Conservation (phyloP, 1,140 invertebrate genomes). For the Hyphantria cunea region DNA sequence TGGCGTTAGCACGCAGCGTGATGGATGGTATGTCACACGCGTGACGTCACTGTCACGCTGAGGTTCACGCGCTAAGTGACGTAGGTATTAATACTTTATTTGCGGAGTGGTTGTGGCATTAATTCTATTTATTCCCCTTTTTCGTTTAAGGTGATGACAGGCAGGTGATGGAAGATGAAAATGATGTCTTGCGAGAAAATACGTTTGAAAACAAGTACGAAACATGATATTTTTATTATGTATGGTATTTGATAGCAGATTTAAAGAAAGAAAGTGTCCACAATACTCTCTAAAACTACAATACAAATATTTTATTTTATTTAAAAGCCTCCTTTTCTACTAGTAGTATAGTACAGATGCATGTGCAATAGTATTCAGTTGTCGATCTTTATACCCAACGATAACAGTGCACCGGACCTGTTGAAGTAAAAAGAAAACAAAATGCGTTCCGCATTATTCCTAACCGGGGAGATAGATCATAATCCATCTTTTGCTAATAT, state of each 20-base stretch:
- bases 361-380: too few species aligned
- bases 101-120: constrained; percentile 16
- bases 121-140: constrained; percentile 24
- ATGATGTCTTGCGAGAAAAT: background rate
- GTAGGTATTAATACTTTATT: constrained; percentile 54
- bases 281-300: too few species aligned
- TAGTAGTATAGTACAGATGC: too few species aligned
- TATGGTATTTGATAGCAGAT: background rate
- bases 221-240: background rate
- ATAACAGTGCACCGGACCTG: too few species aligned
- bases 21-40: constrained; percentile 65
- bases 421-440: too few species aligned
- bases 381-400: too few species aligned
- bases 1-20: constrained; percentile 59
- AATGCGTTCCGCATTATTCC: too few species aligned
- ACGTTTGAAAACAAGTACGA: background rate
- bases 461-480: too few species aligned
- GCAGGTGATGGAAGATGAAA: constrained; percentile 12
- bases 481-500: too few species aligned
- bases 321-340: too few species aligned
- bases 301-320: too few species aligned
- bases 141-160: constrained; percentile 5
- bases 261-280: too few species aligned
- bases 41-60: constrained; percentile 61
- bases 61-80: constrained; percentile 55